Evolutionary conservation across 2,113 vertebrate genomes (phyloP), one percentile per base, ranked within the genome.

Genomic region (Mormyrus iriodes): DNA sequence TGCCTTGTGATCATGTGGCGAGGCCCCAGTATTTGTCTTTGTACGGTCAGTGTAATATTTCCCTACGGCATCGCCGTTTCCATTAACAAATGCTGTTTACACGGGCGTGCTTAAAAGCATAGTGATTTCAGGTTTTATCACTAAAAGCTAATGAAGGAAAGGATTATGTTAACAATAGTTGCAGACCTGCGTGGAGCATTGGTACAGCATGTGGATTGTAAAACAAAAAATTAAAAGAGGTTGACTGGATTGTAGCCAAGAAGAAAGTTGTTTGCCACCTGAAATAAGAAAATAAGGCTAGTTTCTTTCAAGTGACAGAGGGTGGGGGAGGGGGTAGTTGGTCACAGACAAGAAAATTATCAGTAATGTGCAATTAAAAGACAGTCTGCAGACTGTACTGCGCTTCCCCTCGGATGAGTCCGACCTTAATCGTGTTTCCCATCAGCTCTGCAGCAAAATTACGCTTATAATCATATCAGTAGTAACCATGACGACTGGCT

Each of bases 371-470:
- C 73, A 42, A 42, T 79, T 79, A 79, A 79, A 79, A 79, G 0
- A 6, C 35, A 79, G 42, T 79, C 73, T 79, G 73, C 73, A 79
- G 73, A 42, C 19, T 79, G 39, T 42, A 42, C 73, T 79, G 73
- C 6, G 15, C 17, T 79, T 53, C 52, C 46, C 46, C 46, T 3
- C n/a, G 39, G 51, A 58, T 51, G 65, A 58, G 87, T 24, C 17
- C 2, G 69, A 88, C 35, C 69, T n/a, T 88, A 52, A 79, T 88
- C 69, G n/a, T 53, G 17, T 82, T 79, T 51, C 65, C 88, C 88
- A 53, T 88, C 48, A 51, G 31, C 88, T 52, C 27, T 4, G 48
- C 65, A 42, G 69, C 27, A 79, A 88, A 53, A 85, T 85, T 85
- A 52, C n/a, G 27, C 44, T 35, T 39, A 53, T 31, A 86, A 52